Percentiles rank a stretch among this genome's conserved stretches.
These are phyloP conservation scores for Scaptomyza reducta DNA, from an alignment of 2,888 invertebrate genomes.

Conservation along the genomic window DNA sequence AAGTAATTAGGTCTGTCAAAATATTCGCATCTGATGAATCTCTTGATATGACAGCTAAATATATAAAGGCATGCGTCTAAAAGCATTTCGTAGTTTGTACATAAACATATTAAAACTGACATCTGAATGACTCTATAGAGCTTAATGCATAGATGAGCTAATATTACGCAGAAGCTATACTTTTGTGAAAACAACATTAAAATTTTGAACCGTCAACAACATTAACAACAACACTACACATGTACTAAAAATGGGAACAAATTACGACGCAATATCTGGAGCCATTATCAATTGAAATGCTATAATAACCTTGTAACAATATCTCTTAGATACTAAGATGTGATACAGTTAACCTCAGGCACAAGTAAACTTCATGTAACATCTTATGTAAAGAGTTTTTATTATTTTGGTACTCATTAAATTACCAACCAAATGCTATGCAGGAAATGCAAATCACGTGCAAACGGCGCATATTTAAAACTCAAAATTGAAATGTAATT, in stretches of 20 bases:
- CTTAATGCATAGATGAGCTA: background rate
- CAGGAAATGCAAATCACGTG: constrained; percentile 14
- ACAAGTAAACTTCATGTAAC: background rate
- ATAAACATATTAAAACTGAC: background rate
- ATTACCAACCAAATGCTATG: background rate
- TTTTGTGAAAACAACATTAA: background rate
- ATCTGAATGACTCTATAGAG: background rate
- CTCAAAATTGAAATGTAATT: constrained; percentile 12
- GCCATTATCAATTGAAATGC: too few relatives aligned
- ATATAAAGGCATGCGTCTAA: constrained; percentile 1
- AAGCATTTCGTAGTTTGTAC: constrained; percentile 24
- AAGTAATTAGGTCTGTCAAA: constrained; percentile 28
- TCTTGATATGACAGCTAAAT: constrained; percentile 1
- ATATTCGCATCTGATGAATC: constrained; percentile 25
- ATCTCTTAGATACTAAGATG: background rate
- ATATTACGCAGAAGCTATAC: background rate
- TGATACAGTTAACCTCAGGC: background rate
- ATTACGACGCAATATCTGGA: background rate
- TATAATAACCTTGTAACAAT: too few relatives aligned
- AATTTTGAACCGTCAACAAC: background rate
- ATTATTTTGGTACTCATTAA: background rate
- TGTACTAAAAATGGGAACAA: too few relatives aligned
- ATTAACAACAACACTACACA: too few relatives aligned
- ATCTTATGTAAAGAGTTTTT: constrained; percentile 1
- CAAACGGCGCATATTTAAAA: background rate